Evolutionary conservation across 2,888 invertebrate genomes (phyloP), one percentile per base, ranked within the genome.

Genomic region (Sturmia bella): DNA sequence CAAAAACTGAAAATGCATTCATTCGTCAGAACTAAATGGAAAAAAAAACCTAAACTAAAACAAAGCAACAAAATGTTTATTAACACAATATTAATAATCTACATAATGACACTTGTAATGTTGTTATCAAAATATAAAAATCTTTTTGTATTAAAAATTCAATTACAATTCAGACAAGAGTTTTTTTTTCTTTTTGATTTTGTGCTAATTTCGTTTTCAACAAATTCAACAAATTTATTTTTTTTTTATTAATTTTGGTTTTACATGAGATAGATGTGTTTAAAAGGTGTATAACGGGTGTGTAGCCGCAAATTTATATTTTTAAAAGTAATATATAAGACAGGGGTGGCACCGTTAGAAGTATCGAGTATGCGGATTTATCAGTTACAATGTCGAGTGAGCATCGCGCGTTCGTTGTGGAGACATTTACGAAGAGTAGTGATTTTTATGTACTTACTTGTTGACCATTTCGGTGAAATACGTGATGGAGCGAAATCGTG

Each of bases 81-180:
- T 82, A 82, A 66, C 82, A 82, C 82, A 78, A 74, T 78, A 78
- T 78, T 82, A 78, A 78, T 82, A 82, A 70, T 70, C 70, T 41
- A 78, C 78, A 78, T 82, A 78, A 82, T 64, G 74, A 50, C 78
- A 78, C 78, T 73, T 78, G 69, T 74, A 78, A 74, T 64, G 74
- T 82, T 64, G 74, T 82, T 82, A 82, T 82, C 82, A 56, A 59
- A 57, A 66, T 45, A 57, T 50, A 43, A 45, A 82, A 82, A 82
- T 82, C 82, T 78, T 72, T 78, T 76, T 70, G 21, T 68, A 41
- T 63, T 52, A 32, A 41, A 43, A 24, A 54, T 41, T 32, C 4
- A n/a, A 54, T 39, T 61, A 43, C 41, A 39, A 52, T 39, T 66
- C n/a, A n/a, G 39, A 17, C 52, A 12, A 19, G 15, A 5, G n/a